These are phyloP conservation scores for Pterocles orientalis DNA, from an alignment of 2,113 vertebrate species.

Conservation along the genomic window DNA sequence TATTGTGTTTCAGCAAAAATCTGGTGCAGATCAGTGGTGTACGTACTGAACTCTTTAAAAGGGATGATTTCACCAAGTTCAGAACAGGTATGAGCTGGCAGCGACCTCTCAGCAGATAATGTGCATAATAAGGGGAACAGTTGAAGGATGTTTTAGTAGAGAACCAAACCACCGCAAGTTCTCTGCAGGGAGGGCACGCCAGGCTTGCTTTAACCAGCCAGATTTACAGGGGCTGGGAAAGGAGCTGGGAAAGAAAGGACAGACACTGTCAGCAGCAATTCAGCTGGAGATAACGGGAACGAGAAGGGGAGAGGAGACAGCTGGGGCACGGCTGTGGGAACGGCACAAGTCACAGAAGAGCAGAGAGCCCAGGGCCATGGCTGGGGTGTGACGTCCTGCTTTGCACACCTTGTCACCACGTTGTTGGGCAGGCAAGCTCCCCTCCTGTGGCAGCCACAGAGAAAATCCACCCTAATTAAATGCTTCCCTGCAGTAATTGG, in stretches of 20 bases:
- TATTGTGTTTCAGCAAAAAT: not conserved
- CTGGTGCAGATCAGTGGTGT: not conserved
- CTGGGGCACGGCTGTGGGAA: not conserved
- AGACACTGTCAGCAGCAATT: rapidly evolving
- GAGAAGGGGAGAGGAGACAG: not conserved
- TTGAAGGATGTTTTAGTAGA: not conserved
- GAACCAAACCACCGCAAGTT: not conserved
- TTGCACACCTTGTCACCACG: not conserved
- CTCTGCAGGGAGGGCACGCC: rapidly evolving
- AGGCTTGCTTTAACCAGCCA: not conserved
- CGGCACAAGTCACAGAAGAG: not conserved
- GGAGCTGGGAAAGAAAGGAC: not conserved
- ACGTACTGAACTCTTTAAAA: not conserved
- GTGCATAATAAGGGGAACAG: not conserved
- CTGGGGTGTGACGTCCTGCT: not conserved
- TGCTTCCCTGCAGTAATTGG: constrained; percentile 14
- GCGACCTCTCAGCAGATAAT: not conserved
- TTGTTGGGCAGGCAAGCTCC: rapidly evolving
- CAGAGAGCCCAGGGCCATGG: not conserved
- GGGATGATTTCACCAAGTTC: not conserved
- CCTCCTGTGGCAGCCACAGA: not conserved
- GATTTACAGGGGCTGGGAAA: not conserved
- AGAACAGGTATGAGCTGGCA: not conserved
- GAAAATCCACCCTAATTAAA: constrained; percentile 42
- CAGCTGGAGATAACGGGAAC: not conserved